Evolutionary conservation across 2,888 invertebrate genomes (phyloP), one percentile per base, ranked within the genome.

Genomic region (Ferdinandea cuprea): DNA sequence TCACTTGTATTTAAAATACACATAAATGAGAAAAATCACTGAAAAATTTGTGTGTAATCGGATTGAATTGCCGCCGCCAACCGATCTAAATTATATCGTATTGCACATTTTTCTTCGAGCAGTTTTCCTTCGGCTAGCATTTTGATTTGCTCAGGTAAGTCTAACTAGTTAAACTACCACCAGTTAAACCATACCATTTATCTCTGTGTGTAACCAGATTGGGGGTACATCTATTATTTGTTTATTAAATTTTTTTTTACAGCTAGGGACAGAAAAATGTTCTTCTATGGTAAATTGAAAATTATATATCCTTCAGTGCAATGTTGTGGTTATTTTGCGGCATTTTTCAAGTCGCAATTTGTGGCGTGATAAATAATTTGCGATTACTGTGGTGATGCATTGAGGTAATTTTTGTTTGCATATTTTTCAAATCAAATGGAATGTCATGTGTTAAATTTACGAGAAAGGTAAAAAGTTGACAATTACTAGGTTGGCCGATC

Each of bases 401-500:
- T 46, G 11, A 59, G 65, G 15, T 25, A 9, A 9, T 9, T 40
- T 68, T 46, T 40, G 42, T 71, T 13, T 37, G 37, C 17, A 72
- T 66, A 40, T 48, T 56, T 66, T 66, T 17, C 66, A 68, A 72
- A 68, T 72, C 61, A 68, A 79, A 72, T 68, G 58, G 54, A 73
- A 54, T 73, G 72, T 61, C 50, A 73, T 58, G 66, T 78, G 35
- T 48, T 50, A 48, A 61, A 54, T 73, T 48, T 48, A 54, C 61
- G 73, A 68, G 73, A 79, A 73, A 79, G 79, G 79, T 79, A 73
- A 73, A 73, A 73, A 79, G 73, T 79, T 56, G 72, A 73, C 66
- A 79, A 37, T 48, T 28, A 40, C 58, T 52, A 13, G 71, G 44
- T 44, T 52, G 65, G 37, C 42, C 59, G 63, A 69, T 48, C 61